These are phyloP conservation scores for Plecturocebus donacophilus DNA, from an alignment of 2,113 vertebrate species.

Conservation along the genomic window DNA sequence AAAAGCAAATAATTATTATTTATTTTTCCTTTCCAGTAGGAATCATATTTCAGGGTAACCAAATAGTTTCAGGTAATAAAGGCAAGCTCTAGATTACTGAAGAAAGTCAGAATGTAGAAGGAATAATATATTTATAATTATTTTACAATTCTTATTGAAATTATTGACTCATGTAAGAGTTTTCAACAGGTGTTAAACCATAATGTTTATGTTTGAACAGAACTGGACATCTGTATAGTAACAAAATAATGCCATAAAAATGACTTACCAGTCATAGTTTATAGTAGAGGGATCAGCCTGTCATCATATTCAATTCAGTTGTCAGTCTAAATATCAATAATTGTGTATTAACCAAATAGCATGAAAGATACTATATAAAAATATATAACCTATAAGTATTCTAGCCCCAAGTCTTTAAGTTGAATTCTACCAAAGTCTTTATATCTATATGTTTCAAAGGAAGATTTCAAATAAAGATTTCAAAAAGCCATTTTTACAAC, in stretches of 20 bases:
- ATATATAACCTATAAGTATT: background rate
- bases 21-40: slow-evolving; percentile 20
- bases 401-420: slow-evolving; percentile 5
- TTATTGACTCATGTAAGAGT: background rate
- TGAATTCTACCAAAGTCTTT: background rate
- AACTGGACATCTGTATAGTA: background rate
- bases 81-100: background rate
- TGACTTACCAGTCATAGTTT: slow-evolving; percentile 14
- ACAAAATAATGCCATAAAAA: background rate
- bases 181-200: background rate
- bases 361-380: slow-evolving; percentile 19
- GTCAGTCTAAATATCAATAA: background rate
- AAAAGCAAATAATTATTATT: slow-evolving; percentile 15
- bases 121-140: slow-evolving; percentile 23
- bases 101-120: background rate
- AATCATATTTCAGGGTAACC: background rate
- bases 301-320: background rate
- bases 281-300: background rate
- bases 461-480: background rate
- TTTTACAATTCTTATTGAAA: slow-evolving; percentile 40
- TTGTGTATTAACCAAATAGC: background rate
- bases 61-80: background rate
- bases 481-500: background rate
- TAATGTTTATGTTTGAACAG: background rate
- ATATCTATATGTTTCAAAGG: background rate